phyloP scores from a whole-genome alignment of 2,113 vertebrate genomes.

The Oryzias javanicus region DNA sequence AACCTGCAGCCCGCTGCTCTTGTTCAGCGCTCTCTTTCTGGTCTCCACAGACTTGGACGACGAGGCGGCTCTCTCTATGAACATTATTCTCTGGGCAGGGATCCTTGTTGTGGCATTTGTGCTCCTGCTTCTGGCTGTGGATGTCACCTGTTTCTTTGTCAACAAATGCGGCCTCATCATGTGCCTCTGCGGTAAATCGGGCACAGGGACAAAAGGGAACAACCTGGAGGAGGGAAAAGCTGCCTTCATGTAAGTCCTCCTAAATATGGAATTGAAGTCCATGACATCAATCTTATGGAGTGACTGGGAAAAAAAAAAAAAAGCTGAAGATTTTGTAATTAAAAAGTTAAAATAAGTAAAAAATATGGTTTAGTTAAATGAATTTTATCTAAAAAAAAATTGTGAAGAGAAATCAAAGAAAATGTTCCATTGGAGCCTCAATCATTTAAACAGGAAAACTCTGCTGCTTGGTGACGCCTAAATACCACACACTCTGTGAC shows the following conservation, averaged over 20 bases:
- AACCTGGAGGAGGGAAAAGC: slow-evolving; percentile 93
- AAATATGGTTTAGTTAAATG: no score
- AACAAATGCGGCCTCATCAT: slow-evolving; percentile 98
- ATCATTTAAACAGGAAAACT: no score
- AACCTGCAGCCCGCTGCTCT: slow-evolving; percentile 4
- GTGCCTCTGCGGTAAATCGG: slow-evolving; percentile 93
- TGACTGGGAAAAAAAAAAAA: no score
- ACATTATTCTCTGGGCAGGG: slow-evolving; percentile 85
- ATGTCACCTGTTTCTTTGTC: slow-evolving; percentile 96
- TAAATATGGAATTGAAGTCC: background rate
- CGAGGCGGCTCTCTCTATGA: slow-evolving; percentile 82
- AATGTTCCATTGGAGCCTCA: no score
- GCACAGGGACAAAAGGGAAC: slow-evolving; percentile 88
- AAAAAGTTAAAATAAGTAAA: no score
- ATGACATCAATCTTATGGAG: background rate
- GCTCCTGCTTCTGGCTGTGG: slow-evolving; percentile 90
- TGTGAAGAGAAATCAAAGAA: no score
- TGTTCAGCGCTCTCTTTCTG: slow-evolving; percentile 20
- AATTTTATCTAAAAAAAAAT: no score
- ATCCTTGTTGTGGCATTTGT: slow-evolving; percentile 91
- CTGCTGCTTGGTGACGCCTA: no score
- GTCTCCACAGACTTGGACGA: slow-evolving; percentile 73
- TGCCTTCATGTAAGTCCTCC: slow-evolving; percentile 91
- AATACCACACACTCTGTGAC: no score
- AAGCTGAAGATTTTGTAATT: no score